These are phyloP conservation scores for Myrmecophaga tridactyla DNA, from an alignment of 2,113 vertebrate genomes.

Conservation along the genomic window DNA sequence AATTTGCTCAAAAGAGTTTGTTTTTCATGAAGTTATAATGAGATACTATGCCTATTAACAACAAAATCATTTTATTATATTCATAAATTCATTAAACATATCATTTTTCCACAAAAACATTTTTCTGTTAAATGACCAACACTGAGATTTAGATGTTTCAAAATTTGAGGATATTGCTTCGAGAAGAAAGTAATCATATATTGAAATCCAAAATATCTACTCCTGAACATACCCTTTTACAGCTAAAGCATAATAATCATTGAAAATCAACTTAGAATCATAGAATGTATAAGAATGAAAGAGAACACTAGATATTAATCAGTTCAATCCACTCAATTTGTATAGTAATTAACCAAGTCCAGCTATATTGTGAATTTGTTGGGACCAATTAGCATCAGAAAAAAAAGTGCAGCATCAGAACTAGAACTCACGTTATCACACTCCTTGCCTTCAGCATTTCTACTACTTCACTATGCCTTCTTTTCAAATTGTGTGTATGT, in stretches of 20 bases:
- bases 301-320: not conserved
- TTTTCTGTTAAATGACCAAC: not conserved
- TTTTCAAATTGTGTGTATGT: not conserved
- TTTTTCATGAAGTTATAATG: not conserved
- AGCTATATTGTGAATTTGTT: not conserved
- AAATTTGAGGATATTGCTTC: not conserved
- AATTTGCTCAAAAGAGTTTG: not conserved
- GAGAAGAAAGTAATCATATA: not conserved
- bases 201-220: not conserved
- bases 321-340: not conserved
- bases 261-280: not conserved
- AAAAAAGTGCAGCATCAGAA: not conserved
- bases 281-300: not conserved
- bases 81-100: not conserved
- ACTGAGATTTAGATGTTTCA: not conserved
- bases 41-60: not conserved
- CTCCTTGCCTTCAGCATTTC: too few relatives aligned
- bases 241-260: not conserved
- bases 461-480: too few relatives aligned
- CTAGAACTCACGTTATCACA: not conserved
- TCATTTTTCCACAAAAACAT: not conserved
- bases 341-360: not conserved
- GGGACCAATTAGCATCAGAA: not conserved
- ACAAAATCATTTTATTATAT: not conserved
- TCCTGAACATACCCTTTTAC: not conserved